Percentiles rank a stretch among this genome's conserved stretches.
Conservation (phyloP, 2,113 vertebrate genomes). For the Scortum barcoo region DNA sequence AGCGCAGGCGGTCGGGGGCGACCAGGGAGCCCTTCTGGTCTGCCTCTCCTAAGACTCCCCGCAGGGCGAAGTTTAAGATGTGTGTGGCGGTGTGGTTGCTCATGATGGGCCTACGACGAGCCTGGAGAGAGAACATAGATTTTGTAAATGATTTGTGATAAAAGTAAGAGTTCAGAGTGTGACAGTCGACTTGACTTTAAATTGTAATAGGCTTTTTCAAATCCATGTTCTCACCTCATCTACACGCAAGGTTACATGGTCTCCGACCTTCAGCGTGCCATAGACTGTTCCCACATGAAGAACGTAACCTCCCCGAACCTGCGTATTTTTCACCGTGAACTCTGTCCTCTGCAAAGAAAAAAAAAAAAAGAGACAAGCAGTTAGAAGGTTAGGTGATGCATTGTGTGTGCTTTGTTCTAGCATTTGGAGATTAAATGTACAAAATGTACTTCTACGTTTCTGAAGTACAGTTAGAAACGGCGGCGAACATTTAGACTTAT, state of each 20-base stretch:
- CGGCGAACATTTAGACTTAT: not conserved
- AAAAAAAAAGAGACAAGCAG: not conserved
- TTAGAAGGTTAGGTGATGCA: not conserved
- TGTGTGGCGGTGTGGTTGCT: slow-evolving; percentile 98
- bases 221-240: slow-evolving; percentile 89
- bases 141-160: no score
- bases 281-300: slow-evolving; percentile 94
- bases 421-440: not conserved
- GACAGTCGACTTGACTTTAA: not conserved
- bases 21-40: slow-evolving; percentile 97
- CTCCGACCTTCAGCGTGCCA: slow-evolving; percentile 91
- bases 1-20: slow-evolving; percentile 93
- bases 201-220: no score
- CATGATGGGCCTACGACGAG: slow-evolving; percentile 92
- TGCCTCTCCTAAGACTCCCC: slow-evolving; percentile 93
- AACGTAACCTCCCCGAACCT: slow-evolving; percentile 94
- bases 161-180: no score
- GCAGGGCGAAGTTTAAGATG: slow-evolving; percentile 95
- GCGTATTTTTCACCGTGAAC: slow-evolving; percentile 96
- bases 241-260: slow-evolving; percentile 88
- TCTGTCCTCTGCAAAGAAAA: slow-evolving; percentile 89
- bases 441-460: not conserved
- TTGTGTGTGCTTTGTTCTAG: not conserved
- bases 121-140: slow-evolving; percentile 72
- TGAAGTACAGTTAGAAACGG: not conserved